These are phyloP conservation scores for Cydia amplana DNA, from an alignment of 1,140 invertebrate species.

Conservation along the genomic window DNA sequence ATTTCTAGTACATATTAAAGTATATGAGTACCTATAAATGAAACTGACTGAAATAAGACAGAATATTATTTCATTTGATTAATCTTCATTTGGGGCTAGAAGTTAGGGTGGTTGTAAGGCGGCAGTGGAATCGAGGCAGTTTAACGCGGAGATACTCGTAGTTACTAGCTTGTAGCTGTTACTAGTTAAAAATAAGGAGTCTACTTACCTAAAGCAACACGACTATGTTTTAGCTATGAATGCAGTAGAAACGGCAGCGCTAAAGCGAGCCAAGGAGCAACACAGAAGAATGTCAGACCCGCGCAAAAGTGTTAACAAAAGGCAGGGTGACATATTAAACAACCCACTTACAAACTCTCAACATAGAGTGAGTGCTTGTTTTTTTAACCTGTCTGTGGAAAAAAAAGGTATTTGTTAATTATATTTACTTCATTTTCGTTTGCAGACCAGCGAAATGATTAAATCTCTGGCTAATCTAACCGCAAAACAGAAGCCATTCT, in stretches of 20 bases:
- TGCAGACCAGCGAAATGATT: constrained; percentile 71
- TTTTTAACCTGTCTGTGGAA: background rate
- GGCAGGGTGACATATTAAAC: constrained; percentile 66
- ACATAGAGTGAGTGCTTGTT: constrained; percentile 52
- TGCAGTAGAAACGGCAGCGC: constrained; percentile 69
- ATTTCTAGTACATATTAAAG: too few species aligned
- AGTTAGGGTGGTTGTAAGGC: too few species aligned
- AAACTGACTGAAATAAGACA: too few species aligned
- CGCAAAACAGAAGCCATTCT: constrained; percentile 51
- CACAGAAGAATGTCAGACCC: constrained; percentile 56
- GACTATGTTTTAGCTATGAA: constrained; percentile 59
- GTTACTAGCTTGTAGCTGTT: background rate
- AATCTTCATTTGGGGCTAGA: too few species aligned
- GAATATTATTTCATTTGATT: too few species aligned
- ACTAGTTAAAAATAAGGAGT: background rate
- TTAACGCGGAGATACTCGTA: too few species aligned
- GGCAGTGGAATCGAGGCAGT: too few species aligned
- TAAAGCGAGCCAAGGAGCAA: constrained; percentile 69
- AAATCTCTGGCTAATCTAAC: constrained; percentile 66
- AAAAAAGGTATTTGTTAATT: too few species aligned
- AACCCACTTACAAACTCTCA: constrained; percentile 50
- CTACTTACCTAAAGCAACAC: background rate
- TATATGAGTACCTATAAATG: too few species aligned
- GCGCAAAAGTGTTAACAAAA: constrained; percentile 52
- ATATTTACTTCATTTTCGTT: constrained; percentile 35